These are phyloP conservation scores for Acanthosepion pharaonis DNA, from an alignment of 2,888 invertebrate species.

Conservation along the genomic window DNA sequence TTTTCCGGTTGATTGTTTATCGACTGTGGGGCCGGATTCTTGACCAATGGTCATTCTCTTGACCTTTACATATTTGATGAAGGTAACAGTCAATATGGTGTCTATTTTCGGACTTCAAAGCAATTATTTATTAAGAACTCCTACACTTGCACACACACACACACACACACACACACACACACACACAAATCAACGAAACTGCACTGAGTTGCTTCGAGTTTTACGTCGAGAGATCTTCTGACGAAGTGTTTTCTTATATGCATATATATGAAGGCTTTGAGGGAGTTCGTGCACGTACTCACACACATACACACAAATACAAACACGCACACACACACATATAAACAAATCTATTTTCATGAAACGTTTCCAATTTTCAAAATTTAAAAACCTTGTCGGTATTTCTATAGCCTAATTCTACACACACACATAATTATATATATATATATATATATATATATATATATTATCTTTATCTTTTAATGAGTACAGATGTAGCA, in stretches of 20 bases:
- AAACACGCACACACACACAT: not conserved
- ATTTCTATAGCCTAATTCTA: no score
- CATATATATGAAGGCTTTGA: no score
- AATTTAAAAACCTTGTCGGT: no score
- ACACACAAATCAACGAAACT: not conserved
- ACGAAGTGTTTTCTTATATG: no score
- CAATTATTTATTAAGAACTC: not conserved
- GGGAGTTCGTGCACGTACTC: no score
- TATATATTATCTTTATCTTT: no score
- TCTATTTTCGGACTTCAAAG: not conserved
- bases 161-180: not conserved
- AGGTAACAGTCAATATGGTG: not conserved
- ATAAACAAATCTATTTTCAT: not conserved
- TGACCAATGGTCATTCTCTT: not conserved
- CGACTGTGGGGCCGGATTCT: not conserved
- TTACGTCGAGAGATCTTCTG: no score
- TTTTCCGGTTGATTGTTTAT: not conserved
- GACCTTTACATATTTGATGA: conserved; percentile 4
- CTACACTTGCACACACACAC: not conserved
- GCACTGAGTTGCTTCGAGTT: no score
- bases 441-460: no score
- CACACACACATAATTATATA: not conserved
- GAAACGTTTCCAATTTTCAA: no score
- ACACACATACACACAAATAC: not conserved
- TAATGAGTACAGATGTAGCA: no score